Evolutionary conservation across 2,113 vertebrate genomes (phyloP).

Genomic region (Tor tambroides): DNA sequence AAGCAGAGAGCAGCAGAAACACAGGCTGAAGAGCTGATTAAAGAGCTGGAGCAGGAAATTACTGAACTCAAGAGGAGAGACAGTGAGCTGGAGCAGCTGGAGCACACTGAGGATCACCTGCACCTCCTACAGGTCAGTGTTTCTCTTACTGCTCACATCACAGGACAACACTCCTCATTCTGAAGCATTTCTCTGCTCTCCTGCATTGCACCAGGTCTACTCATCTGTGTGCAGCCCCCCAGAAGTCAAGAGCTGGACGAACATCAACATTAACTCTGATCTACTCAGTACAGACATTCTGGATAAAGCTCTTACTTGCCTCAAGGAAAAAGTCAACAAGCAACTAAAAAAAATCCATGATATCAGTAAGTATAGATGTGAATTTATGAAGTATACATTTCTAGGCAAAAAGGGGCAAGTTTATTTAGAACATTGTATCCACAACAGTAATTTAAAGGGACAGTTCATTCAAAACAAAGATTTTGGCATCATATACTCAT

Average conservation of each 20-base stretch:
- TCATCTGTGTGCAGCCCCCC: constrained; percentile 19
- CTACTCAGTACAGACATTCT: constrained; percentile 15
- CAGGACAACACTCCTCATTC: not conserved
- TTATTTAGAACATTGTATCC: no score
- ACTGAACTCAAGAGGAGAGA: constrained; percentile 35
- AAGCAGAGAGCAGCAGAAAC: constrained; percentile 42
- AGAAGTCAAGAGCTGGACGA: constrained; percentile 2
- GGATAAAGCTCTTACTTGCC: constrained; percentile 11
- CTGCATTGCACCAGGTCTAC: constrained; percentile 28
- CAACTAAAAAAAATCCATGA: constrained; percentile 15
- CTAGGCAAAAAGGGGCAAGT: no score
- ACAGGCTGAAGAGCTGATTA: constrained; percentile 34
- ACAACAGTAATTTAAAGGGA: no score
- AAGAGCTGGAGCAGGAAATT: constrained; percentile 49
- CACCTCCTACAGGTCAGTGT: constrained; percentile 50
- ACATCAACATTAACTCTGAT: constrained; percentile 43
- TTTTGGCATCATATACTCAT: no score
- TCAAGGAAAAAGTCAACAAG: constrained; percentile 32
- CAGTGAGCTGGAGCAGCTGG: constrained; percentile 51
- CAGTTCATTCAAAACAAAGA: no score
- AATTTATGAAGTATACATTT: not conserved
- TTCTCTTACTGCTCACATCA: not conserved
- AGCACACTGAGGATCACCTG: constrained; percentile 48
- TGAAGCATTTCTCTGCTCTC: not conserved
- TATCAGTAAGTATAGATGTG: not conserved